Evolutionary conservation across 2,797 vertebrate species (phyloP).

Genomic region (Pelobates cultripes): DNA sequence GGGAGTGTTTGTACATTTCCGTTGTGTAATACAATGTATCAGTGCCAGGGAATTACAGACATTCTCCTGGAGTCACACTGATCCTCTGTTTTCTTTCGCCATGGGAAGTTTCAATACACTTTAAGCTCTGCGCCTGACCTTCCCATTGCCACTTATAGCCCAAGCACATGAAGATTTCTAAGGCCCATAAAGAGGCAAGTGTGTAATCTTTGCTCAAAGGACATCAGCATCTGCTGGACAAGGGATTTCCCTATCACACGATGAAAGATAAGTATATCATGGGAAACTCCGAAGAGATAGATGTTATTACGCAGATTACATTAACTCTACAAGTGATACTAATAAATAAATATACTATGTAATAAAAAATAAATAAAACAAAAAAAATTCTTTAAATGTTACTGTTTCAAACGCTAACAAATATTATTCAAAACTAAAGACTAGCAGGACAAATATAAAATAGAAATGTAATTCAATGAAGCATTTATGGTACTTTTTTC

Average conservation of each 20-base stretch:
- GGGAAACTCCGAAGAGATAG: background rate
- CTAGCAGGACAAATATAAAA: too few species aligned
- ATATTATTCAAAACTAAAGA: too few species aligned
- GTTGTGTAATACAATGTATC: constrained; percentile 4
- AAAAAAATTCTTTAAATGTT: too few species aligned
- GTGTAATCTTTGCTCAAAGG: background rate
- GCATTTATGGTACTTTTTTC: too few species aligned
- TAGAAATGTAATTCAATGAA: too few species aligned
- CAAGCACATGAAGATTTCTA: background rate
- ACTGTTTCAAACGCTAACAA: too few species aligned
- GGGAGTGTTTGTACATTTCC: constrained; percentile 22
- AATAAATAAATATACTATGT: too few species aligned
- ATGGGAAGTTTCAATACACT: constrained; percentile 13
- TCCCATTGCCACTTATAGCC: constrained; percentile 33
- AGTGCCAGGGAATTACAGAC: constrained; percentile 12
- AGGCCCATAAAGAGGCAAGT: background rate
- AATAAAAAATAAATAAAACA: too few species aligned
- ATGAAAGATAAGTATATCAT: background rate
- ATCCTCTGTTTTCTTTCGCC: constrained; percentile 24
- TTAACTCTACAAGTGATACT: too few species aligned
- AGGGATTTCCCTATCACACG: constrained; percentile 29
- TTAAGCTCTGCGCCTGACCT: constrained; percentile 34
- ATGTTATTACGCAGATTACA: too few species aligned
- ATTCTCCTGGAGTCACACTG: constrained; percentile 13
- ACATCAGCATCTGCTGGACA: background rate